phyloP scores from a whole-genome alignment of 2,797 vertebrate genomes.

The Pangasius macronema region DNA sequence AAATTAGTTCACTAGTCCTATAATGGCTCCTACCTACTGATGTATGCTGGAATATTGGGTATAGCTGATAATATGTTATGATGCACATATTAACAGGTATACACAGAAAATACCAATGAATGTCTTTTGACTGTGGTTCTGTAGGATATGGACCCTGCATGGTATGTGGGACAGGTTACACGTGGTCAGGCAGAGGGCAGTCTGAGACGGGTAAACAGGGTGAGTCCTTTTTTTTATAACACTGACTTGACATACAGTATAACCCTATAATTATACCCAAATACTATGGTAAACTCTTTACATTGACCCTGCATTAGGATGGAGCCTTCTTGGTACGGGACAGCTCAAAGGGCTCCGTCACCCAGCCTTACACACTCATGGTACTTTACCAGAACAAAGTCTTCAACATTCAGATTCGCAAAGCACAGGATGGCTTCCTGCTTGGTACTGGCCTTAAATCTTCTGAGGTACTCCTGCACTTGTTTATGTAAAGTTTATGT shows the following conservation, averaged over 20 bases:
- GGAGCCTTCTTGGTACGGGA: constrained; percentile 92
- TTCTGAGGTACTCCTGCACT: constrained; percentile 80
- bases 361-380: constrained; percentile 92
- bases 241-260: neutral
- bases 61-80: neutral
- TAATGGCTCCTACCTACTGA: neutral
- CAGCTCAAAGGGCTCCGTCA: constrained; percentile 80
- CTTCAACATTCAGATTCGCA: constrained; percentile 93
- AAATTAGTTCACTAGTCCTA: neutral
- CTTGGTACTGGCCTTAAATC: constrained; percentile 88
- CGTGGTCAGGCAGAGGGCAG: constrained; percentile 84
- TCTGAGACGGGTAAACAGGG: constrained; percentile 83
- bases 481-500: neutral
- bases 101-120: neutral
- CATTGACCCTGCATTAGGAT: constrained; percentile 73
- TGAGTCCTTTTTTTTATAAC: constrained; percentile 56
- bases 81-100: neutral
- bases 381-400: constrained; percentile 91
- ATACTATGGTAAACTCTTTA: neutral
- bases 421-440: constrained; percentile 73
- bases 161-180: constrained; percentile 85
- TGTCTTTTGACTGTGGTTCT: constrained; percentile 36
- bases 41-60: neutral
- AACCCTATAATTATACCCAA: neutral
- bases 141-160: constrained; percentile 73